Base-by-base conservation (phyloP, 2,888 invertebrate species). In the Dryobota labecula region DNA sequence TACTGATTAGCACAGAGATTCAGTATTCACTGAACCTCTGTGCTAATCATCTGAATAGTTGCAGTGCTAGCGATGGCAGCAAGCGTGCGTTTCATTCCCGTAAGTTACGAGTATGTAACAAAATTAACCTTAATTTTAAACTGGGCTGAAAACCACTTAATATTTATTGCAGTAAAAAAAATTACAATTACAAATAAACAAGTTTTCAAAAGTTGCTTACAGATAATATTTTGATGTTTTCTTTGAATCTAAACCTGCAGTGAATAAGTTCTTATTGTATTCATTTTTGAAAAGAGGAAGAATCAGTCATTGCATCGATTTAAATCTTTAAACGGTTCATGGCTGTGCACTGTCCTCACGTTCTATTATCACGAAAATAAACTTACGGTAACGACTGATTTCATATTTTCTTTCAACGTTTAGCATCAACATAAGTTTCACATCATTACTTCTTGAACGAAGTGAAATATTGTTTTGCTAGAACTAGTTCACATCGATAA, bases 331-430 rank as follows among this genome's bases (percentile, higher is more conserved):
- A n/a, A 11, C 27, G 15, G 68, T 24, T 67, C n/a, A 67, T 67
- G 27, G 27, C 15, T 66, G 15, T 2, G 20, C 36, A 65, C 18
- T 64, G 30, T 27, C 20, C 61, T 65, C 65, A 18, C 30, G n/a
- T 3, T 18, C 5, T 5, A 13, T 38, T 67, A 7, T 47, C 36
- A 47, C 27, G 6, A 20, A 38, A 38, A n/a, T 38, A 27, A 38
- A 61, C 62, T n/a, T 38, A 7, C n/a, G 8, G 24, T 33, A 65
- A 38, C 0, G 13, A 15, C 30, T 30, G 27, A 13, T 20, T 18
- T 24, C 11, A 27, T 45, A 20, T 61, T 65, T 64, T 15, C 9
- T 65, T 64, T 15, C 9, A 36, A 47, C 5, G 27, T 45, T 43
- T 47, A 27, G 15, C 15, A 45, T 27, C 4, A 47, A 47, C 27